Evolutionary conservation across 2,888 invertebrate species (phyloP).

Genomic region (Nemoura dubitans): DNA sequence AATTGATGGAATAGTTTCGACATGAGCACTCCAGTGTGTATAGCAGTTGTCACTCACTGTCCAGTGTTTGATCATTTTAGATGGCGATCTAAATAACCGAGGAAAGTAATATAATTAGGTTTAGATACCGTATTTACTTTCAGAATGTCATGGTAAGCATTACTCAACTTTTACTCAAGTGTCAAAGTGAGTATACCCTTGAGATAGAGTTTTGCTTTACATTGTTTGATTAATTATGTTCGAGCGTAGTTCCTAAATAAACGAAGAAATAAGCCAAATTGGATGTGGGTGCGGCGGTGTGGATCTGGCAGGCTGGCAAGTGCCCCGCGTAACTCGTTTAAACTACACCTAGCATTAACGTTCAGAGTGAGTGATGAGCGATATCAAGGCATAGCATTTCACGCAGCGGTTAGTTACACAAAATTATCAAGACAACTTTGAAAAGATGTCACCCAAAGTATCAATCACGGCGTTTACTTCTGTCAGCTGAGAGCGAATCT

Average conservation of each 20-base stretch:
- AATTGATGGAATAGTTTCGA: neutral
- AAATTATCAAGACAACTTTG: constrained; percentile 14
- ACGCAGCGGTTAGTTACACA: neutral
- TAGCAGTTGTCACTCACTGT: neutral
- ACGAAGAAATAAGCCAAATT: neutral
- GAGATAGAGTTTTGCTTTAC: neutral
- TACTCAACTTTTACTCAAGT: neutral
- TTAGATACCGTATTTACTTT: neutral
- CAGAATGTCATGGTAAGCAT: neutral
- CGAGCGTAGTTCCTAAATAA: neutral
- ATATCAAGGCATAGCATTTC: neutral
- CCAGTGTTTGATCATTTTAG: neutral
- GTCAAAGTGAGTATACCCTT: neutral
- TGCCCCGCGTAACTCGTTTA: neutral
- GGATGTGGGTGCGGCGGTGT: neutral
- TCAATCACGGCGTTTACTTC: constrained; percentile 2
- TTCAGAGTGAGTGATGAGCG: neutral
- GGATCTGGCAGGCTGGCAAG: neutral
- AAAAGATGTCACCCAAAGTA: neutral
- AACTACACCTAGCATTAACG: neutral
- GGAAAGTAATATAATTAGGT: neutral
- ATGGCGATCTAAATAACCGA: neutral
- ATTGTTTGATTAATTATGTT: neutral
- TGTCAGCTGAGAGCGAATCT: neutral
- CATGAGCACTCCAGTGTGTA: neutral